Evolutionary conservation across 2,113 vertebrate genomes (phyloP).

Genomic region (Bambusicola thoracicus): DNA sequence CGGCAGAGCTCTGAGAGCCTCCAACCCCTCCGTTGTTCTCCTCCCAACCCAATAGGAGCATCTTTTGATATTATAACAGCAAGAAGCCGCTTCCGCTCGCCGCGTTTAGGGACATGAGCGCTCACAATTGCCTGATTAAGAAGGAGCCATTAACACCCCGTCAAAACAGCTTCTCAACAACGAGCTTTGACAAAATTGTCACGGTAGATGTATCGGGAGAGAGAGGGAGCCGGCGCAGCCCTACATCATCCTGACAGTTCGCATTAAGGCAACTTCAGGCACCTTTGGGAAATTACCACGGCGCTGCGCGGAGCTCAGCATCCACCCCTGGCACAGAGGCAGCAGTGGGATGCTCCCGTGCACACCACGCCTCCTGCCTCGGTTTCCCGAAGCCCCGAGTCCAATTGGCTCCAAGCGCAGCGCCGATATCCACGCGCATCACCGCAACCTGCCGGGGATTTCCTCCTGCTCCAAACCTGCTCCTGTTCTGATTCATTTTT

Average conservation of each 20-base stretch:
- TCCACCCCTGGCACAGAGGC: neutral
- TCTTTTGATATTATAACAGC: conserved; percentile 31
- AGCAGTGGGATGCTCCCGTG: neutral
- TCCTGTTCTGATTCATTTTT: neutral
- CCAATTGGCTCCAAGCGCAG: rapidly evolving
- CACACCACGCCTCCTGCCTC: neutral
- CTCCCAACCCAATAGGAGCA: neutral
- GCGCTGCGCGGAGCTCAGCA: neutral
- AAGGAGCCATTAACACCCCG: conserved; percentile 65
- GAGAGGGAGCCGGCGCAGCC: conserved; percentile 56
- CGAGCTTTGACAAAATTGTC: conserved; percentile 77
- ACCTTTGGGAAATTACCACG: conserved; percentile 72
- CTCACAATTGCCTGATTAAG: conserved; percentile 20
- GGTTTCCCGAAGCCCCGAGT: neutral
- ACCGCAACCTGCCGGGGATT: neutral
- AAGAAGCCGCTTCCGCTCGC: neutral
- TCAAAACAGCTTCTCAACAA: conserved; percentile 74
- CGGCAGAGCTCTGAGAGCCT: rapidly evolving
- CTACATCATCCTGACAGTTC: conserved; percentile 78
- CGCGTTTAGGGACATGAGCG: neutral
- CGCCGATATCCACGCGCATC: rapidly evolving
- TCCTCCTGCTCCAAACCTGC: neutral
- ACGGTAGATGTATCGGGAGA: conserved; percentile 70
- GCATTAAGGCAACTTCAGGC: conserved; percentile 62
- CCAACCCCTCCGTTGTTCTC: neutral